Evolutionary conservation across 2,888 invertebrate species (phyloP).

Genomic region (Mythimna impura): DNA sequence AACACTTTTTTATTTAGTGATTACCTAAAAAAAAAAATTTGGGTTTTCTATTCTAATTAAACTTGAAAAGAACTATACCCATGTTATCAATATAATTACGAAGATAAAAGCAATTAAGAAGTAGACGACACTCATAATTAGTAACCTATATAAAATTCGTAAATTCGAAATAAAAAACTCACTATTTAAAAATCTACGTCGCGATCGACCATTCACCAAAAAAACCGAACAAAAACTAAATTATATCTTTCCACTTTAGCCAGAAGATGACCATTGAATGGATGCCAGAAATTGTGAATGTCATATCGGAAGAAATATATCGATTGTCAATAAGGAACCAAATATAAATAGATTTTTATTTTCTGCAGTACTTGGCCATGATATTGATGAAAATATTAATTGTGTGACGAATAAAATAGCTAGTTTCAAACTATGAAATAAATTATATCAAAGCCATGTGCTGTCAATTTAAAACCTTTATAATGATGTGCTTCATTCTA

Average conservation of each 20-base stretch:
- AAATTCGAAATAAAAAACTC: slow-evolving; percentile 44
- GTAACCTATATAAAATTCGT: slow-evolving; percentile 1
- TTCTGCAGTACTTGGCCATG: slow-evolving; percentile 46
- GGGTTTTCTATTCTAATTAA: slow-evolving; percentile 31
- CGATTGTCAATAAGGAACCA: slow-evolving; percentile 64
- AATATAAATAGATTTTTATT: slow-evolving; percentile 57
- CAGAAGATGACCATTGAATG: slow-evolving; percentile 58
- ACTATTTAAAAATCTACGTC: slow-evolving; percentile 38
- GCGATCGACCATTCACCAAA: slow-evolving; percentile 30
- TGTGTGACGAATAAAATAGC: slow-evolving; percentile 5
- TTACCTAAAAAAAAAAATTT: background rate
- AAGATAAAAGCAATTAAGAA: slow-evolving; percentile 39
- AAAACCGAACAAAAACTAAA: slow-evolving; percentile 42
- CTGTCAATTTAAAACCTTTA: slow-evolving; percentile 2
- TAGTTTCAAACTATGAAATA: slow-evolving; percentile 11
- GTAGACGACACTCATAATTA: slow-evolving; percentile 27
- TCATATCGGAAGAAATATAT: slow-evolving; percentile 32
- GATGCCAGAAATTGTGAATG: slow-evolving; percentile 63
- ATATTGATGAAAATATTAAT: slow-evolving; percentile 10
- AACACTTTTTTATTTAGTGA: background rate
- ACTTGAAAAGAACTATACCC: slow-evolving; percentile 54
- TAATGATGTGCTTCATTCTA: background rate
- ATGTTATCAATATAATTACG: slow-evolving; percentile 45
- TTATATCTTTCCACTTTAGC: background rate
- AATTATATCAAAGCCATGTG: slow-evolving; percentile 5